Base-by-base conservation (phyloP, 35 echinoderm and acorn worm species). In the Apostichopus parvimensis region DNA sequence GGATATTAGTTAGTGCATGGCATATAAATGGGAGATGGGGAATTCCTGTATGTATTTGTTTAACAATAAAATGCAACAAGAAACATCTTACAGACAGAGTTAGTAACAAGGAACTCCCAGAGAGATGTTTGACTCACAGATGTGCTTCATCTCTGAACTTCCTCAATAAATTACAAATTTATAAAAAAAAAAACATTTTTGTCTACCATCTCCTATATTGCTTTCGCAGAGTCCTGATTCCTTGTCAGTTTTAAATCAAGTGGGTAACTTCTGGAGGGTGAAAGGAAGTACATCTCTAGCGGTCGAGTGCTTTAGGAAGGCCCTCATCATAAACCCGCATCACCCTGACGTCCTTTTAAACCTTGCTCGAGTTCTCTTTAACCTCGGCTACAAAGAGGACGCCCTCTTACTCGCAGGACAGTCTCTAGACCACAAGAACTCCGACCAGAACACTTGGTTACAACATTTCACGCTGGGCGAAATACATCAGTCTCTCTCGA, bases 381-480 rank as follows among this genome's bases (percentile, higher is more conserved):
- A 99, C 73, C 88, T 96, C 10, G 93, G 95, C 87, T 96, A 94
- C 83, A 91, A 93, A 6, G 78, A 94, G 6, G 95, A 96, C 73
- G 95, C 97, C 1, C 88, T 94, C 17, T 70, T 78, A 20, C 93
- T 99, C 9, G 94, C 97, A 10, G 83, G 91, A 77, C 87, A 96
- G 77, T 99, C 97, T 12, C 92, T 99, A 9, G 64, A 93, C 58
- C 76, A 94, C 58, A 99, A 99, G 81, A 91, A 81, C 23, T 76
- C 93, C 0, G 97, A 96, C 24, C 97, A 96, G 52, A 99, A 99
- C 73, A 91, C 94, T 2, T 99, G 97, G 97, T 77, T 99, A 65
- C 97, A 99, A 53, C 97, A 99, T 86, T 99, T 96, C 64, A 99
- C 97, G 1, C 91, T 99, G 0, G 97, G 97, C 22, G 97, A 99